Evolutionary conservation across 2,888 invertebrate species (phyloP).

Genomic region (Heliconius ethilla): DNA sequence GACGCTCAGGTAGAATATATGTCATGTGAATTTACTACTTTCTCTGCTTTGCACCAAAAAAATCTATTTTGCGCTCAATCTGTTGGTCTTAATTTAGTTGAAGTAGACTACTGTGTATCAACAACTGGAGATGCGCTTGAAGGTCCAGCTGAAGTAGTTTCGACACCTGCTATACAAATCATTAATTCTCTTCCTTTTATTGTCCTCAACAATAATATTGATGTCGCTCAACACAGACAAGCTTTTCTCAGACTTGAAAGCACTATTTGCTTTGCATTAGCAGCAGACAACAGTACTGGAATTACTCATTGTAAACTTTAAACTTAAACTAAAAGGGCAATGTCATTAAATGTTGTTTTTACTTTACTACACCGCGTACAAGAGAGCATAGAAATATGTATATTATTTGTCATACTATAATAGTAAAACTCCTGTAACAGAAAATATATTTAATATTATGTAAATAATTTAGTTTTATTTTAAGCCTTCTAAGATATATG

Average conservation of each 20-base stretch:
- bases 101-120: conserved; percentile 62
- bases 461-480: not conserved
- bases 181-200: conserved; percentile 66
- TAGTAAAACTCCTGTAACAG: too few species aligned
- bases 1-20: conserved; percentile 67
- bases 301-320: conserved; percentile 52
- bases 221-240: conserved; percentile 49
- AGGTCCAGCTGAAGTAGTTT: conserved; percentile 54
- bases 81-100: conserved; percentile 57
- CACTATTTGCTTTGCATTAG: conserved; percentile 64
- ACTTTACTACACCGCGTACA: not conserved
- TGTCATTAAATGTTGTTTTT: not conserved
- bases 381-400: not conserved
- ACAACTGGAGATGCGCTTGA: conserved; percentile 51
- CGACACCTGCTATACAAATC: conserved; percentile 53
- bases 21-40: conserved; percentile 67
- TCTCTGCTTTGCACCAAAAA: conserved; percentile 53
- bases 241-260: conserved; percentile 54
- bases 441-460: not conserved
- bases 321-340: not conserved
- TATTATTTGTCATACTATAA: not conserved
- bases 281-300: conserved; percentile 58
- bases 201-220: conserved; percentile 58
- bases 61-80: conserved; percentile 62
- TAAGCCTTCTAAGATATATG: not conserved